A percentile compares a stretch with the other conserved stretches of the same genome.
phyloP scores from a whole-genome alignment of 2,888 invertebrate genomes.

The Clepsis dumicolana region DNA sequence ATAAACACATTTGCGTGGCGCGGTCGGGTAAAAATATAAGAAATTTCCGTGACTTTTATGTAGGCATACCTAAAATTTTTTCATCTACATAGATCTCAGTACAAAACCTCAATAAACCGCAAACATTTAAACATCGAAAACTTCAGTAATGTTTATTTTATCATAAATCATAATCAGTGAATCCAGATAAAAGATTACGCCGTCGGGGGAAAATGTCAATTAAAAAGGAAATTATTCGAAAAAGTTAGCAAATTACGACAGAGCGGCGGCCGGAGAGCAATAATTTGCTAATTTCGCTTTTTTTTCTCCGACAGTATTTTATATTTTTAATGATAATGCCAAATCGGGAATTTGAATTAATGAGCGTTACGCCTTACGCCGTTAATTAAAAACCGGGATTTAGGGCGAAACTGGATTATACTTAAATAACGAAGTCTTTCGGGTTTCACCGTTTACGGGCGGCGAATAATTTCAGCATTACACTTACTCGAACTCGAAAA shows the following conservation, averaged over 20 bases:
- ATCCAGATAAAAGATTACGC: background rate
- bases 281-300: constrained; percentile 21
- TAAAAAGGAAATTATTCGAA: constrained; percentile 31
- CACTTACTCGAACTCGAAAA: background rate
- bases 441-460: background rate
- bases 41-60: no score
- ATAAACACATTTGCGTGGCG: no score
- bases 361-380: background rate
- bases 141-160: no score
- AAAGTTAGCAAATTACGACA: constrained; percentile 28
- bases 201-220: constrained; percentile 24
- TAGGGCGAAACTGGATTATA: background rate
- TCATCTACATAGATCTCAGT: no score
- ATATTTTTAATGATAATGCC: constrained; percentile 8
- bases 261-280: constrained; percentile 3
- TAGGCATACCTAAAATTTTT: no score
- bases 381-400: constrained; percentile 9
- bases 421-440: background rate
- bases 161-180: constrained; percentile 33
- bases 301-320: constrained; percentile 10
- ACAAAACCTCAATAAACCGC: no score
- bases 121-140: constrained; percentile 19
- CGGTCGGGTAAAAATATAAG: no score
- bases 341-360: constrained; percentile 3
- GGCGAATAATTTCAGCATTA: background rate